Conservation (phyloP, 2,113 vertebrate species). For the Patagioenas fasciata region DNA sequence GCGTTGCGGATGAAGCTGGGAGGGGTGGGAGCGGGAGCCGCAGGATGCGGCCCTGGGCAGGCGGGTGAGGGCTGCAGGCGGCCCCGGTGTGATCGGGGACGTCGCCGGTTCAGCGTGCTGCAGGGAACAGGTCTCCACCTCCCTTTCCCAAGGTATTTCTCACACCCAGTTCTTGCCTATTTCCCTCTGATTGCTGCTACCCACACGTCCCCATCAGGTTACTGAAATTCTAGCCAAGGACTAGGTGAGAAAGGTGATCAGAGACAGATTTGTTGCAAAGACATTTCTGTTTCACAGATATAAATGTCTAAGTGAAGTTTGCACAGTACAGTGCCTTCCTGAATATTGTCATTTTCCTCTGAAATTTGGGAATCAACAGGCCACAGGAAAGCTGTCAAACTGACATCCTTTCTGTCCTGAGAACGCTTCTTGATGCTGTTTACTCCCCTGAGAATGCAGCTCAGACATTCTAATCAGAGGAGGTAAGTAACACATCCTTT, state of each 20-base stretch:
- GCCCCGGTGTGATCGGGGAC: not conserved
- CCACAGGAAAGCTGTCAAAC: constrained; percentile 31
- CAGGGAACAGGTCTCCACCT: fast-evolving
- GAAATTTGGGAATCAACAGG: not conserved
- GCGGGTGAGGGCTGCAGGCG: not conserved
- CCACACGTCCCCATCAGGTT: not conserved
- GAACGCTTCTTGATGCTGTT: not conserved
- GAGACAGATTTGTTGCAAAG: not conserved
- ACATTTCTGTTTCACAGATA: not conserved
- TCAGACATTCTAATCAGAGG: not conserved
- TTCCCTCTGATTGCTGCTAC: not conserved
- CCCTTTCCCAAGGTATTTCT: not conserved
- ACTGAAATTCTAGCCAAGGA: not conserved
- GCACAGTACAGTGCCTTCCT: not conserved
- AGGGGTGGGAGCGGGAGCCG: too few relatives aligned
- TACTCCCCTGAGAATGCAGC: not conserved
- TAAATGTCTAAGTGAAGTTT: not conserved
- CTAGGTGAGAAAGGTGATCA: not conserved
- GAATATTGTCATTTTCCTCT: not conserved
- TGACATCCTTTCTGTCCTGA: not conserved
- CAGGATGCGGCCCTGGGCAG: too few relatives aligned
- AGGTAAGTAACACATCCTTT: not conserved
- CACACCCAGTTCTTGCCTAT: fast-evolving
- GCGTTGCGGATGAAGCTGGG: too few relatives aligned
- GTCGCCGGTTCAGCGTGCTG: too few relatives aligned